phyloP scores from a whole-genome alignment of 2,888 invertebrate species.

The Oxycera nigricornis region DNA sequence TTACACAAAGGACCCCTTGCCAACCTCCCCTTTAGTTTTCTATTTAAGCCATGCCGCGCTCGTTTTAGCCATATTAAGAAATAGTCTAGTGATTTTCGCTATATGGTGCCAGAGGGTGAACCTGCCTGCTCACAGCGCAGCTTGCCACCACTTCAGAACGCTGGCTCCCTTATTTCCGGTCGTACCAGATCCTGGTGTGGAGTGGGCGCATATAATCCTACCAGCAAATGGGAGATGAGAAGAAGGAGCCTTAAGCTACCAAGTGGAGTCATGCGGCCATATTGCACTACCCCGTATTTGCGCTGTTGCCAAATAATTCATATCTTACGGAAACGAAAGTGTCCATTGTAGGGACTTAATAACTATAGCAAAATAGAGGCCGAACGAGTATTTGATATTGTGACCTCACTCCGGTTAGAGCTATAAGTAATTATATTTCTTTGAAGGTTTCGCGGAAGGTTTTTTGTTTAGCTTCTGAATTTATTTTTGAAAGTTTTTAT shows the following conservation, averaged over 20 bases:
- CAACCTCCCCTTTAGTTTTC: background rate
- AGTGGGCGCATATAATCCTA: background rate
- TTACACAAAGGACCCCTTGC: slow-evolving; percentile 12
- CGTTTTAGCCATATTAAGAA: slow-evolving; percentile 24
- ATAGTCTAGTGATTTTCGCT: slow-evolving; percentile 38
- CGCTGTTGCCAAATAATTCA: slow-evolving; percentile 44
- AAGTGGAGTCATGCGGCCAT: slow-evolving; percentile 33
- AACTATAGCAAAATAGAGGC: background rate
- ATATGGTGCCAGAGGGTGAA: slow-evolving; percentile 24
- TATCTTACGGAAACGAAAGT: background rate
- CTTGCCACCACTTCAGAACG: background rate
- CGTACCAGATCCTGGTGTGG: background rate
- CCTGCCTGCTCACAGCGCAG: background rate
- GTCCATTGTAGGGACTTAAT: slow-evolving; percentile 15
- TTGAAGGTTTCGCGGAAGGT: too few relatives aligned
- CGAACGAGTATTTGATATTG: background rate
- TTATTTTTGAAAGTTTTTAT: too few relatives aligned
- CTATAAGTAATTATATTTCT: background rate
- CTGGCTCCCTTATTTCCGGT: slow-evolving; percentile 1
- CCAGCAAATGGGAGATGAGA: slow-evolving; percentile 28
- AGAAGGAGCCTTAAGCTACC: slow-evolving; percentile 30
- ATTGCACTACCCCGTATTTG: slow-evolving; percentile 21
- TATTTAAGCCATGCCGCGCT: slow-evolving; percentile 12
- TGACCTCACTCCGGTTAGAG: background rate
- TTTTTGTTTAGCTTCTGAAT: too few relatives aligned